Conservation (phyloP, 2,113 vertebrate species). For the Indicator maculatus region DNA sequence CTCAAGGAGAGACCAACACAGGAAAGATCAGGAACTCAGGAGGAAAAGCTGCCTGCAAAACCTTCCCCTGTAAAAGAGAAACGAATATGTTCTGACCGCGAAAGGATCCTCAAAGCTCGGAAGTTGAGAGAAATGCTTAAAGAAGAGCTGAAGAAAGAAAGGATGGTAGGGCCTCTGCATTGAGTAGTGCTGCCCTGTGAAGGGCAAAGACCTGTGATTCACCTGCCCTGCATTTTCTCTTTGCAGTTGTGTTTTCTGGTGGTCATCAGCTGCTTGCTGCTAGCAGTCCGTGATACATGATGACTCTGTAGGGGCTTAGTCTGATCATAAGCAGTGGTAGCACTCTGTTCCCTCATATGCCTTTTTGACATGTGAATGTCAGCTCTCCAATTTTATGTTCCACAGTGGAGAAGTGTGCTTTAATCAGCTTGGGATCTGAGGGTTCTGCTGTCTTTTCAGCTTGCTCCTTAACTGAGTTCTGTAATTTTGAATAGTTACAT, state of each 20-base stretch:
- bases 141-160: slow-evolving; percentile 87
- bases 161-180: slow-evolving; percentile 73
- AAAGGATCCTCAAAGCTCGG: slow-evolving; percentile 87
- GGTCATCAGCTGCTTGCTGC: neutral
- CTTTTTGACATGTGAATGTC: neutral
- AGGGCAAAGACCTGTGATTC: neutral
- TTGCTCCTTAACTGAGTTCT: neutral
- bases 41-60: slow-evolving; percentile 36
- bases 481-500: neutral
- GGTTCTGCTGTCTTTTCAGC: neutral
- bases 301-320: neutral
- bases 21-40: slow-evolving; percentile 26
- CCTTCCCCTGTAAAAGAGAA: slow-evolving; percentile 47
- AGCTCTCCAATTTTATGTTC: neutral
- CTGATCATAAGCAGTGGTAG: neutral
- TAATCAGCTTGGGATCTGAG: neutral
- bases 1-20: slow-evolving; percentile 75
- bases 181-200: neutral
- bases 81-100: slow-evolving; percentile 75
- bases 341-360: neutral
- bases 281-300: neutral
- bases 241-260: neutral
- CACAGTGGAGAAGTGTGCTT: neutral
- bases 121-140: slow-evolving; percentile 91
- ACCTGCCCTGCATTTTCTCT: neutral